Percentiles rank a stretch among this genome's conserved stretches.
Evolutionary conservation across 64 coral and sea anemone genomes (phyloP).

Genomic region (Cladopsammia gracilis): DNA sequence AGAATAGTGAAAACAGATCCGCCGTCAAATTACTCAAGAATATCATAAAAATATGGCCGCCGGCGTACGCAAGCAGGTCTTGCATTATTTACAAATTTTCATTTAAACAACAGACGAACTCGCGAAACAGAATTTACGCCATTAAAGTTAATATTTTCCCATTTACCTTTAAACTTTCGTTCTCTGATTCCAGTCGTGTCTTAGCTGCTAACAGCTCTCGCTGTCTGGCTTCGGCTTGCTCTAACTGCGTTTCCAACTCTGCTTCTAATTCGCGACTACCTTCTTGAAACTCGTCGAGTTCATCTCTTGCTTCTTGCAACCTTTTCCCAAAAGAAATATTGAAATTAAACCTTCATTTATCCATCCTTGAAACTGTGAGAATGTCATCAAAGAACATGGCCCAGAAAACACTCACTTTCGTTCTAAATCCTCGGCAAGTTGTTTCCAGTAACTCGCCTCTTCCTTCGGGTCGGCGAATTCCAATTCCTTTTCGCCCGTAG

Average conservation of each 20-base stretch:
- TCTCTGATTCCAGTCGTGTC: constrained; percentile 94
- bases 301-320: constrained; percentile 99
- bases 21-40: background rate
- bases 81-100: constrained; percentile 60
- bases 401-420: constrained; percentile 83
- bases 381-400: background rate
- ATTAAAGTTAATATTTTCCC: background rate
- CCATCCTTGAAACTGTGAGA: background rate
- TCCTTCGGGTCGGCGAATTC: constrained; percentile 99
- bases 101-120: constrained; percentile 35
- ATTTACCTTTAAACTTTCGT: constrained; percentile 97
- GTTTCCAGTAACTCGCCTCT: constrained; percentile 99
- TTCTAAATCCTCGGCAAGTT: constrained; percentile 93
- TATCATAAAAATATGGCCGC: constrained; percentile 30
- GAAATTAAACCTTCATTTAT: constrained; percentile 2
- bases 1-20: constrained; percentile 1
- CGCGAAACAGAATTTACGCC: background rate
- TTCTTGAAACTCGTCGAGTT: constrained; percentile 99
- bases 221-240: constrained; percentile 99
- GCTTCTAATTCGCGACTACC: constrained; percentile 98
- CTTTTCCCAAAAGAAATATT: constrained; percentile 61
- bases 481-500: constrained; percentile 91
- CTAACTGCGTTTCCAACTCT: constrained; percentile 96
- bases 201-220: constrained; percentile 95
- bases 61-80: constrained; percentile 10